phyloP scores from a whole-genome alignment of 2,797 vertebrate genomes.

The Balearica regulorum region DNA sequence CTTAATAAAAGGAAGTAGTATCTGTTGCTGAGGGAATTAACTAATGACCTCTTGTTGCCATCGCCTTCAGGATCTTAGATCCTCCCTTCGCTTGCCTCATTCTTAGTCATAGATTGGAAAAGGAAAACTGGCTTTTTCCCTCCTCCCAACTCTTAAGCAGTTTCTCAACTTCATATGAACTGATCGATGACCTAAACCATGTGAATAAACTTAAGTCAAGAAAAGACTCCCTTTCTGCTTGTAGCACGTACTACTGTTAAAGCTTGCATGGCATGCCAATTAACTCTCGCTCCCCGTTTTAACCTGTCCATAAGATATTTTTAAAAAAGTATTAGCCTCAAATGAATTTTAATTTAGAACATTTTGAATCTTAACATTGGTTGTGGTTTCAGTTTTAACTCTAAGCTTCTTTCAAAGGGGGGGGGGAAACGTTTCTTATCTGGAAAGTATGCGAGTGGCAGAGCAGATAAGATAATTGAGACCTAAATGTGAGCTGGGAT shows the following conservation, averaged over 20 bases:
- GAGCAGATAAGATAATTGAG: slow-evolving; percentile 65
- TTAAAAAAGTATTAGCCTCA: neutral
- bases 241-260: neutral
- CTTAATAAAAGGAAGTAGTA: slow-evolving; percentile 39
- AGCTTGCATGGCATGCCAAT: neutral
- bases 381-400: neutral
- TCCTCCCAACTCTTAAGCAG: neutral
- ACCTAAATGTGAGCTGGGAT: slow-evolving; percentile 62
- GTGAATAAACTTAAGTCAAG: neutral
- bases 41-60: slow-evolving; percentile 56
- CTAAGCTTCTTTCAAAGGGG: neutral
- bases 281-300: neutral
- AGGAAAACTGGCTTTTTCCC: neutral
- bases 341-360: neutral
- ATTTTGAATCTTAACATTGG: neutral
- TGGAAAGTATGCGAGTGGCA: slow-evolving; percentile 51
- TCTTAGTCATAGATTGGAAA: slow-evolving; percentile 58
- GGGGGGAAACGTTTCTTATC: slow-evolving; percentile 36
- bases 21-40: slow-evolving; percentile 42
- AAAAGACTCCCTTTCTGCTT: neutral
- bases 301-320: neutral
- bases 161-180: slow-evolving; percentile 43
- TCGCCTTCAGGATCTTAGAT: slow-evolving; percentile 50
- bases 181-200: neutral
- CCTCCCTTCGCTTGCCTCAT: slow-evolving; percentile 56